Conservation (phyloP, 2,888 invertebrate genomes). For the Poecilus cupreus region DNA sequence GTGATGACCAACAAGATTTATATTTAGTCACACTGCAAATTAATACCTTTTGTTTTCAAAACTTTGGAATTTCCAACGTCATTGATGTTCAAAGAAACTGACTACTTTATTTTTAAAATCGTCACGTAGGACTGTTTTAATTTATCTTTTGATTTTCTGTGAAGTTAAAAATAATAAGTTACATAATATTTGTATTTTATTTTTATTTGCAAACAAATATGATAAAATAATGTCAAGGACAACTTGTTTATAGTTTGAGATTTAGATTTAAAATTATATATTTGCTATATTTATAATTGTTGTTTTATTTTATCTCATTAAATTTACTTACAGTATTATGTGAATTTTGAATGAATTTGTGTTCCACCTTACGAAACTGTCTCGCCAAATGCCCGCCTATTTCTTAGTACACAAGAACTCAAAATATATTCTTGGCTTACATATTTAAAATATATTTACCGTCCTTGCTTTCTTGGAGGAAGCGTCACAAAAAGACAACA, state of each 20-base stretch:
- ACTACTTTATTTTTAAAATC: neutral
- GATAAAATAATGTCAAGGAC: neutral
- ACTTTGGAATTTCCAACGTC: neutral
- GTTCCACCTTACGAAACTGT: neutral
- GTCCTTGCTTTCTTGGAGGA: neutral
- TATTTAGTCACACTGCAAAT: neutral
- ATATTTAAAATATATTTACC: conserved; percentile 12
- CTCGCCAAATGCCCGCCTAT: neutral
- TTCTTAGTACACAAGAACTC: neutral
- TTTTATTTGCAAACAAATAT: neutral
- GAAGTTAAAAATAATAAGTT: neutral
- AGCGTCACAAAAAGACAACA: neutral
- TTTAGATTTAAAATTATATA: neutral
- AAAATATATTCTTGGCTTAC: neutral
- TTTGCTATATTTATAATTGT: neutral
- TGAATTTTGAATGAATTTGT: too few species aligned
- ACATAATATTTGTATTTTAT: neutral
- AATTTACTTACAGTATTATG: too few species aligned
- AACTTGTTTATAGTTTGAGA: neutral
- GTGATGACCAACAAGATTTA: neutral
- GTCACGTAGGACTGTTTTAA: neutral
- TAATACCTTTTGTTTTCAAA: neutral
- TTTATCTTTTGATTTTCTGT: neutral
- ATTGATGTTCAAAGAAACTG: neutral
- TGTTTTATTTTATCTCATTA: too few species aligned